Base-by-base conservation (phyloP, 2,888 invertebrate species). In the Pseudococcus longispinus region DNA sequence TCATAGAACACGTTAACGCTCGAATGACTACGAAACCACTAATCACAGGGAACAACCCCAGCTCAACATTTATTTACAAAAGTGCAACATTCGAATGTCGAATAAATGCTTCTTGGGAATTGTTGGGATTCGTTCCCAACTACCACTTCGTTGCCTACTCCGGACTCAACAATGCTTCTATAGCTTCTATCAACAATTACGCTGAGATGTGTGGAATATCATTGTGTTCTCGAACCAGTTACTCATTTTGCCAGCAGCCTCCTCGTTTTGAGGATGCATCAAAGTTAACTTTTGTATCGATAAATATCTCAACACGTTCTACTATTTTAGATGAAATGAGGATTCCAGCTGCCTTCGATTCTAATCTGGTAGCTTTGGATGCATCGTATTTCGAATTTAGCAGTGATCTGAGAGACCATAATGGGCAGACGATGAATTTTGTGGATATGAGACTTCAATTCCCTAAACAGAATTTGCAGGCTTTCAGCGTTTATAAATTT, bases 181-280 rank as follows among this genome's bases (percentile, higher is more conserved):
- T 55, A 13, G 80, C 86, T 0, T 87, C 88, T 0, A 88, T 88
- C n/a, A 80, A 87, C 18, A 89, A 87, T 32, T 89, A 89, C n/a
- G 88, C 90, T 37, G 89, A 90, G 65, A 88, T 90, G 0, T 91
- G 91, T 87, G 90, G 89, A 0, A 80, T 91, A 18, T 88, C 90
- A 8, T 29, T 86, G 20, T 86, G 86, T 37, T 89, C 90, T 83
- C 51, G 84, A 37, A 60, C 15, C 20, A 82, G n/a, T 29, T 20
- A 6, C 0, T 32, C 80, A 1, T 20, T 0, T 32, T 46, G 5
- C 20, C 44, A 23, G 20, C 70, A 44, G 4, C 91, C 91, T 88
- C 86, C 89, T 0, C 89, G 90, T 84, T 88, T 90, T 0, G 89
- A 89, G 1, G n/a, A 90, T 0, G 84, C 55, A 2, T 90, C 91